Evolutionary conservation across 2,797 vertebrate genomes (phyloP), one percentile per base, ranked within the genome.

Genomic region (Thunnus albacares): DNA sequence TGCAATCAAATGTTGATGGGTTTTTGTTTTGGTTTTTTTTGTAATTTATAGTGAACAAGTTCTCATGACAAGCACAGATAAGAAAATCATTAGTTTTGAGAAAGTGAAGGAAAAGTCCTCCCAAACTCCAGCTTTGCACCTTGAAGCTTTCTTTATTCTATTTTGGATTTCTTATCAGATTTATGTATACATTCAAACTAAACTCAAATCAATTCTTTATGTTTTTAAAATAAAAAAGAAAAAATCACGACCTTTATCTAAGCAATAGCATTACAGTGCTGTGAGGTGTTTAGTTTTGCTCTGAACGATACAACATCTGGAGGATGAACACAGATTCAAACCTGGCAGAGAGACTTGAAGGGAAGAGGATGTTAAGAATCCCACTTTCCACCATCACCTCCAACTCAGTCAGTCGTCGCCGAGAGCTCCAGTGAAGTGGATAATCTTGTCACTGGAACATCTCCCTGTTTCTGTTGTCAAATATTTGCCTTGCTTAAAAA

Each of bases 381-480:
- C 74, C 81, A 81, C 60, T 88, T 87, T 89, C 83, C 85, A 85
- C 83, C 85, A 85, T 89, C 80, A 86, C 75, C 71, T 87, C 75
- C 28, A n/a, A 79, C 51, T 80, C 67, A 59, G 78, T 66, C 83
- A 85, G 77, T 89, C 77, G 58, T 80, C 85, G 49, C 81, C 5
- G 38, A 66, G 79, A 68, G 57, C 71, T 57, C 79, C 73, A 73
- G 41, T 49, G 11, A 79, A 77, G 74, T 58, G 72, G 49, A 71
- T 76, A 79, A 87, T 77, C 79, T 76, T 71, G 77, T 81, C 75
- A 72, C 60, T 90, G 84, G 80, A 89, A 81, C 75, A 30, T 75
- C 24, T 77, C 66, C 70, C 24, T 35, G 57, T 82, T 76, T 62
- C 72, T 81, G 58, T 41, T 71, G 77, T 88, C 76, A 88, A 75